Evolutionary conservation across 2,888 invertebrate genomes (phyloP), one percentile per base, ranked within the genome.

Genomic region (Punctoribates punctum): DNA sequence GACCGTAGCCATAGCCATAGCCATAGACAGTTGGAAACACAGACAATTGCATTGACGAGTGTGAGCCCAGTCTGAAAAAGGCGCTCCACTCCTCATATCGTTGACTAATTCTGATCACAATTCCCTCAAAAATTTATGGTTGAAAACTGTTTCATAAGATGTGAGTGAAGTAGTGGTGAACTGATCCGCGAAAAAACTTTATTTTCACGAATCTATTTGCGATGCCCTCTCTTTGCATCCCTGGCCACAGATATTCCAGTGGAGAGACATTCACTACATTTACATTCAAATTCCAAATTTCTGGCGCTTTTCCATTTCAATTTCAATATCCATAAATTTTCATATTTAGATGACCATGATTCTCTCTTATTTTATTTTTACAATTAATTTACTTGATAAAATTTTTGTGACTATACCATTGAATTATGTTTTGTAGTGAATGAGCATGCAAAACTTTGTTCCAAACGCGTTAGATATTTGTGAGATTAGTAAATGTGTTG

Each of bases 231-330:
- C 42, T 42, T 13, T 25, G 25, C 27, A 62, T 15, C 6, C 1
- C 34, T 13, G 11, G 46, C 70, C 70, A 46, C 70, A 70, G 38
- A 42, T 46, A 70, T 70, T 70, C 23, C 23, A 70, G 42, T 70
- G 15, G 38, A 20, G 48, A 5, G 48, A 29, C 8, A 6, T 65
- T n/a, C n/a, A n/a, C n/a, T 13, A 38, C 42, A 70, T 70, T 38
- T 29, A 38, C 23, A 70, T 70, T 70, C 38, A 70, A 70, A 42
- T 42, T 38, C 46, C 38, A 20, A 5, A 42, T 42, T 42, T 42
- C 11, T 11, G 8, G 13, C 15, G 15, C 27, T 23, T 70, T 70
- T 46, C 70, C 38, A n/a, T 42, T 20, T 25, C n/a, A 20, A 9
- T 48, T 17, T 48, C 51, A 20, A 20, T 57, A 20, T 57, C 57